Conservation (phyloP, 37 sponge, comb jelly and placozoan species). For the Cladorhizidae sp. region DNA sequence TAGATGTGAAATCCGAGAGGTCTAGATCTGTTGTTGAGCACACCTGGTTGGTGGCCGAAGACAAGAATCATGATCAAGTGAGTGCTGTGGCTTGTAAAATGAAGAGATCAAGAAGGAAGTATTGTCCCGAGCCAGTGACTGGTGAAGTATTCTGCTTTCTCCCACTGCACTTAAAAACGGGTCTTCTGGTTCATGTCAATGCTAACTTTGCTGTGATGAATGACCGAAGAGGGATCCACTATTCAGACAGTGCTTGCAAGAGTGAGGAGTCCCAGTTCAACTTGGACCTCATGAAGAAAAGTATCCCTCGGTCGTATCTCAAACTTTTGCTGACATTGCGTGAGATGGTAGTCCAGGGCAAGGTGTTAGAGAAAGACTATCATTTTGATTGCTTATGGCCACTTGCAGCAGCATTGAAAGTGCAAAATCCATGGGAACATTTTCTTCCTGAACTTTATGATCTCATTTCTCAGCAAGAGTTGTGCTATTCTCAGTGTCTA, state of each 20-base stretch:
- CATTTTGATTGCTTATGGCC: conserved; percentile 46
- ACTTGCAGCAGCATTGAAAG: conserved; percentile 3
- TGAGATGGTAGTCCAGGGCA: not conserved
- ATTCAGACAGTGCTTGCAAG: not conserved
- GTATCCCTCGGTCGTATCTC: conserved; percentile 47
- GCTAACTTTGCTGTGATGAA: conserved; percentile 67
- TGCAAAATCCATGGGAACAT: conserved; percentile 34
- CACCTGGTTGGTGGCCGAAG: too few species aligned
- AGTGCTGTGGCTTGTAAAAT: too few species aligned
- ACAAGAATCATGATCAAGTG: too few species aligned
- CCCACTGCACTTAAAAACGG: conserved; percentile 45
- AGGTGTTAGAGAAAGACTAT: not conserved
- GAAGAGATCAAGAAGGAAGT: too few species aligned
- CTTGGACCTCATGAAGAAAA: conserved; percentile 19
- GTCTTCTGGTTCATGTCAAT: conserved; percentile 75
- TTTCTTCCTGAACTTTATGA: conserved; percentile 1
- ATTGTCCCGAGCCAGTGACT: too few species aligned
- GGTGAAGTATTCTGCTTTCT: conserved; percentile 60
- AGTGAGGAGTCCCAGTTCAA: conserved; percentile 51
- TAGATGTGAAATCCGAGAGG: too few species aligned
- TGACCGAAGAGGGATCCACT: conserved; percentile 72
- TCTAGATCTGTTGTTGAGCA: too few species aligned
- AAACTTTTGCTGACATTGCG: conserved; percentile 6
- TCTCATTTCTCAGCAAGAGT: not conserved
- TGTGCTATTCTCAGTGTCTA: conserved; percentile 33